Percentiles rank a stretch among this genome's conserved stretches.
These are phyloP conservation scores for Glomeris maerens DNA, from an alignment of 1,140 invertebrate species.

Conservation along the genomic window DNA sequence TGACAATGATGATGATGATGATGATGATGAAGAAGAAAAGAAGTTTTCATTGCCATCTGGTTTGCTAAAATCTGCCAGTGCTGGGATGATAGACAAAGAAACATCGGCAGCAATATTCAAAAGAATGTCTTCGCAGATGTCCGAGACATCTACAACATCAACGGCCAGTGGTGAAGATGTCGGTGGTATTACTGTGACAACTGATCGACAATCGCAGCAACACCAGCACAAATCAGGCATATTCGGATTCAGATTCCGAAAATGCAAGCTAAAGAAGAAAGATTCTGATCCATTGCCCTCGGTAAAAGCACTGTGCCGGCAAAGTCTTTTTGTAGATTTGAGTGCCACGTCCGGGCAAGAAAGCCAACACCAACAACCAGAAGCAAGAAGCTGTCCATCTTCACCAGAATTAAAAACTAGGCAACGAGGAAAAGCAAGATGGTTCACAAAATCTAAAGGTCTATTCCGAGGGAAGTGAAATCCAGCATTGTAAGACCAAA, in stretches of 20 bases:
- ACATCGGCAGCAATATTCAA: background rate
- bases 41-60: background rate
- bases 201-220: too few species aligned
- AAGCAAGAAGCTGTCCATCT: background rate
- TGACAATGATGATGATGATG: background rate
- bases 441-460: too few species aligned
- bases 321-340: slow-evolving; percentile 48
- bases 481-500: too few species aligned
- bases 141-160: background rate
- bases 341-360: slow-evolving; percentile 2
- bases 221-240: slow-evolving; percentile 33
- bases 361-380: background rate
- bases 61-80: slow-evolving; percentile 2
- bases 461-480: too few species aligned
- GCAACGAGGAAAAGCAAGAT: too few species aligned
- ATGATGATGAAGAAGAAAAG: background rate
- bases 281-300: slow-evolving; percentile 32
- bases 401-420: too few species aligned
- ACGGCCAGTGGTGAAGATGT: too few species aligned
- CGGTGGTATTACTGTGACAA: too few species aligned
- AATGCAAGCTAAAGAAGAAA: slow-evolving; percentile 33
- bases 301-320: slow-evolving; percentile 45
- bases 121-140: background rate
- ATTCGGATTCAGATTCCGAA: slow-evolving; percentile 45
- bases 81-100: background rate